Base-by-base conservation (phyloP, 2,888 invertebrate species). In the Omphaloscelis lunosa region DNA sequence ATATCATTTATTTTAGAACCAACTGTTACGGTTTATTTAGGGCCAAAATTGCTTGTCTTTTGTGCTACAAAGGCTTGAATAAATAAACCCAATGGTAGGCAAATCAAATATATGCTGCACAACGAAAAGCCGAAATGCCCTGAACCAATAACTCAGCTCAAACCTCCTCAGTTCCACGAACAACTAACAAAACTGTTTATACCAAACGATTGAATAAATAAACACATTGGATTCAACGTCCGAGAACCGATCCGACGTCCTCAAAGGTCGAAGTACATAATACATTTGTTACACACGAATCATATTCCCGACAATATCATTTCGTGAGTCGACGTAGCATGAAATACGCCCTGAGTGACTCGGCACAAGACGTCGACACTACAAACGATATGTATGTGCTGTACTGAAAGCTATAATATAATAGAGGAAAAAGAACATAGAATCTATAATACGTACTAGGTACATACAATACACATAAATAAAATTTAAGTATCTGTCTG, bases 301-400 rank as follows among this genome's bases (percentile, higher is more conserved):
- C 96, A 95, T 95, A 96, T 95, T 93, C 93, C 92, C 94, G 92
- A 95, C 96, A 96, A 95, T 96, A 96, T 96, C 95, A 96, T 96
- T 95, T 95, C 93, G 94, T 92, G 94, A 95, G 95, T 93, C 94
- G 96, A 95, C 96, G 96, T 96, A 95, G 94, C 96, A 95, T 96
- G 96, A 96, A 96, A 96, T 96, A 96, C 96, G 95, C 92, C 95
- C 91, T 94, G 96, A 96, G 95, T 96, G 96, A 96, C 95, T 96
- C 95, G 94, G 93, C 96, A 95, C 91, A 95, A 95, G 95, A 95
- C 93, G 94, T 94, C 92, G 91, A 90, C 91, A 93, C 94, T 94
- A 93, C 94, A 91, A 90, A 88, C 86, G 86, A 84, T 78, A 80
- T 62, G 92, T 59, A 12, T 72, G 89, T 83, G 61, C 5, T 51